Evolutionary conservation across 2,797 vertebrate genomes (phyloP), one percentile per base, ranked within the genome.

Genomic region (Falco rusticolus): DNA sequence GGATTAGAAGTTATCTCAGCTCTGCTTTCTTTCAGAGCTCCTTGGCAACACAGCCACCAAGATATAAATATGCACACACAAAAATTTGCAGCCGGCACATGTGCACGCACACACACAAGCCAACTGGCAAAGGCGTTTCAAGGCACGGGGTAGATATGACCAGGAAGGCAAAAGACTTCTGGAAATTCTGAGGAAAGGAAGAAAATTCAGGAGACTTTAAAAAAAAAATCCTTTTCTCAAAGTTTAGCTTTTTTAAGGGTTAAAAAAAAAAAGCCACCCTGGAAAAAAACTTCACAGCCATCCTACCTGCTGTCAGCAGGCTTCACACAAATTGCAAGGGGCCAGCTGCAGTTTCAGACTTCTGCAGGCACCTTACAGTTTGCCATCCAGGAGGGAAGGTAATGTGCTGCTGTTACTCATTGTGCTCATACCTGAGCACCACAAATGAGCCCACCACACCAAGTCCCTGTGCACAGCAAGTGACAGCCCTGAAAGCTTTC

Each of bases 1-100:
- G 98, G 98, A 98, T 98, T 98, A 98, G 98, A 98, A 98, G 97
- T 98, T 98, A 98, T 98, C 98, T 98, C 85, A 94, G 95, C 94
- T 98, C 98, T 98, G 98, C 97, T 98, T 98, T 98, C 98, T 98
- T 98, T 98, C 98, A 98, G 97, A 97, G 97, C 96, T 98, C 98
- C 97, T 98, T 98, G 97, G 98, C 98, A 98, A 98, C 98, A 93
- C 92, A 98, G 95, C 95, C 97, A 98, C 98, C 97, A 97, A 96
- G 98, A 98, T 98, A 98, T 98, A 98, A 98, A 98, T 98, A 98
- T 90, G 97, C 96, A 97, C 97, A 96, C 93, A 97, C 97, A 98
- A 94, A 96, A 91, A 96, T 89, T 86, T 88, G 91, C 92, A 94
- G 86, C 94, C 95, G 83, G 94, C 84, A 16, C 88, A 80, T 80